Base-by-base conservation (phyloP, 2,888 invertebrate genomes). In the Lomographa bimaculata region DNA sequence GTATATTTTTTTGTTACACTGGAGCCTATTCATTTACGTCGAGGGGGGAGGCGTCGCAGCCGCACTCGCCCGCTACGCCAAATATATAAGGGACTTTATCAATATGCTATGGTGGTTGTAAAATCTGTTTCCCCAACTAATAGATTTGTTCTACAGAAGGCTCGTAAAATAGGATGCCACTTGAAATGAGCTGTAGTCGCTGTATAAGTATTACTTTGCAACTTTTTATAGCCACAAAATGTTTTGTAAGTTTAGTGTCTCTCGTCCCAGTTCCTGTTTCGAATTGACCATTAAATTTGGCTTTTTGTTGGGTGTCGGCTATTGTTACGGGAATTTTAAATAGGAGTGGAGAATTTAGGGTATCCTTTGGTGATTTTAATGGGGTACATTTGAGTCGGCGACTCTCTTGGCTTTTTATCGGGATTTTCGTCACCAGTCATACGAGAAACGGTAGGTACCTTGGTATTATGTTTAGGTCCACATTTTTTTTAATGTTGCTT, bases 91-190 rank as follows among this genome's bases (percentile, higher is more conserved):
- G 27, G 9, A 19, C 34, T 36, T 29, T 38, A 30, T 45, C 40
- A 41, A 36, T 46, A 41, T 33, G 36, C 36, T 34, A 34, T 19
- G 9, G 35, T 7, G 2, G 20, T 8, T 11, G 33, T 45, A 37
- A 40, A 41, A 36, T 40, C 23, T 45, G 39, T 45, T 41, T 36
- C 27, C 23, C 33, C 12, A 17, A 36, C 32, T 36, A 39, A 39
- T 45, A 45, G 38, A 40, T 40, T 36, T 38, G 27, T 33, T 32
- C 32, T 9, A 27, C 11, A 18, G 2, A 1, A 17, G 5, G 21
- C n/a, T 40, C 36, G 27, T 40, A 37, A 33, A 32, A 35, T 7
- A 28, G 19, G 28, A 27, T 10, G 33, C 16, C 16, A 34, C 26
- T 39, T 32, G 16, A 11, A 23, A 39, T 21, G 26, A 21, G 20